phyloP scores from a whole-genome alignment of 37 sponge, comb jelly and placozoan genomes.

The Theonella swinhoei region DNA sequence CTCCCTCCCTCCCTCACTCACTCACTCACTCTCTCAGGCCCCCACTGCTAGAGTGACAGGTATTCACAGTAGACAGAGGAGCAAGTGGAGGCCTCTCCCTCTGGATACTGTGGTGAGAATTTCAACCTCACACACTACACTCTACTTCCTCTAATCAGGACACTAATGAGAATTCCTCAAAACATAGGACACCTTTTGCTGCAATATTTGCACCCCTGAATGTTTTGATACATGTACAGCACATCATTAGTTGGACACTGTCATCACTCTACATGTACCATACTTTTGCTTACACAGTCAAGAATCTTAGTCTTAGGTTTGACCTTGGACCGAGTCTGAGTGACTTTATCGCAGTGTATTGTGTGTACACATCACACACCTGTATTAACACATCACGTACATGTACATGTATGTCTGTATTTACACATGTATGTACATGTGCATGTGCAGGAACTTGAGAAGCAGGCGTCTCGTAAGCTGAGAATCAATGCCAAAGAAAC shows the following conservation, averaged over 20 bases:
- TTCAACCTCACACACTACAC: slow-evolving; percentile 3
- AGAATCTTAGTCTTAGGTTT: no score
- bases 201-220: background rate
- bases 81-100: slow-evolving; percentile 96
- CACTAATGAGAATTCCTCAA: background rate
- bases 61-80: slow-evolving; percentile 66
- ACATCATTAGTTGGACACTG: background rate
- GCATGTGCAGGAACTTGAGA: slow-evolving; percentile 84
- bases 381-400: background rate
- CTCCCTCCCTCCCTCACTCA: no score
- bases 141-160: background rate
- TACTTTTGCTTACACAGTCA: no score
- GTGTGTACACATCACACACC: background rate
- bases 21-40: slow-evolving; percentile 43
- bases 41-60: slow-evolving; percentile 78
- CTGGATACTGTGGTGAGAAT: slow-evolving; percentile 93
- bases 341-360: no score
- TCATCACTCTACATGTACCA: no score
- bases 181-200: background rate
- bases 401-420: background rate
- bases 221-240: background rate
- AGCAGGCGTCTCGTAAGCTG: slow-evolving; percentile 84
- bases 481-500: slow-evolving; percentile 94
- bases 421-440: background rate
- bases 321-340: no score